These are phyloP conservation scores for Polymixis flavicincta DNA, from an alignment of 2,888 invertebrate species.

Conservation along the genomic window DNA sequence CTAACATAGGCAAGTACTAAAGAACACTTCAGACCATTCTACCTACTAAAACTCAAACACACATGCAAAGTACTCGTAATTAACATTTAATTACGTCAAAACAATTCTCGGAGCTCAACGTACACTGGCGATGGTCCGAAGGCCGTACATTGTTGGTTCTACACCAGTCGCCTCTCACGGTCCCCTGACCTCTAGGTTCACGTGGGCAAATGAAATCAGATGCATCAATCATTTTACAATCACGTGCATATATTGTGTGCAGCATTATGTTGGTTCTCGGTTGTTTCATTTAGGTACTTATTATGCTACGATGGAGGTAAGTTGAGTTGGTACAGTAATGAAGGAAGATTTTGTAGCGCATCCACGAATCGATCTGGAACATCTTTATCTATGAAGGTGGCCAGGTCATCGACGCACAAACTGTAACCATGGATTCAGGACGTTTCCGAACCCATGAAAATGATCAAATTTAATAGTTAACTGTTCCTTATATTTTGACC, in stretches of 20 bases:
- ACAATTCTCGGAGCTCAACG: constrained; percentile 64
- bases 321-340: neutral
- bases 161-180: constrained; percentile 73
- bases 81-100: constrained; percentile 61
- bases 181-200: constrained; percentile 77
- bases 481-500: too few species aligned
- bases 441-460: too few species aligned
- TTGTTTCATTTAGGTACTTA: constrained; percentile 50
- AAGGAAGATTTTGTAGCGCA: neutral
- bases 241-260: constrained; percentile 67
- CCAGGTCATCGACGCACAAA: too few species aligned
- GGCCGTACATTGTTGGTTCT: constrained; percentile 70
- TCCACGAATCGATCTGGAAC: neutral
- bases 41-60: constrained; percentile 17
- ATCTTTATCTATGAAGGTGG: too few species aligned
- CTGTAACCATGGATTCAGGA: too few species aligned
- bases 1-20: neutral
- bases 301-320: constrained; percentile 22
- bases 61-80: constrained; percentile 54
- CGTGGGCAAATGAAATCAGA: constrained; percentile 79
- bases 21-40: neutral
- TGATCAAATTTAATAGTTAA: too few species aligned
- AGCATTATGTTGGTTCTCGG: constrained; percentile 53
- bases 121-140: constrained; percentile 65
- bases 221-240: constrained; percentile 80